These are phyloP conservation scores for Hirudo medicinalis DNA, from an alignment of 1,140 invertebrate genomes.

Conservation along the genomic window DNA sequence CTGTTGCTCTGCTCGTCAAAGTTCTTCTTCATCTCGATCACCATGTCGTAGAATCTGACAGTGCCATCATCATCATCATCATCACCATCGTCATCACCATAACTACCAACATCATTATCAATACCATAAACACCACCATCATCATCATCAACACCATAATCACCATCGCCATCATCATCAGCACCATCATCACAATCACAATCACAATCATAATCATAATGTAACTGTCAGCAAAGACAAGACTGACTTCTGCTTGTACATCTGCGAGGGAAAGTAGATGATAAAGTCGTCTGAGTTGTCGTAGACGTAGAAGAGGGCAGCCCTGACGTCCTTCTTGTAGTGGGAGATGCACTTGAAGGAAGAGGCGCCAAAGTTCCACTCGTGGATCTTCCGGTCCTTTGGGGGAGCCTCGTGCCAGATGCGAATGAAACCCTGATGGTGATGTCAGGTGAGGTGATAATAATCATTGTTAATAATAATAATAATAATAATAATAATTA, in stretches of 20 bases:
- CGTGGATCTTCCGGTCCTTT: conserved; percentile 53
- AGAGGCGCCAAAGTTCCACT: conserved; percentile 80
- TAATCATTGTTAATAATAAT: too few species aligned
- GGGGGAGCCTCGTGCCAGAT: conserved; percentile 16
- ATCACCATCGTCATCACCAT: too few species aligned
- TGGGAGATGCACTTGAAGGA: conserved; percentile 77
- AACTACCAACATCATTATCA: too few species aligned
- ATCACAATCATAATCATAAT: background rate
- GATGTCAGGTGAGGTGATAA: background rate
- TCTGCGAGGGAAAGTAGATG: conserved; percentile 83
- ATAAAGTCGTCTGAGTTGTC: conserved; percentile 92
- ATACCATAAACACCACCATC: too few species aligned
- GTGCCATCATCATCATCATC: too few species aligned
- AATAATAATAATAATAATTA: too few species aligned
- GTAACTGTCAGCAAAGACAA: background rate
- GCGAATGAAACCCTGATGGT: background rate
- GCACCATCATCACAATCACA: background rate
- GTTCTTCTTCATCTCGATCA: conserved; percentile 23
- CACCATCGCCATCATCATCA: too few species aligned
- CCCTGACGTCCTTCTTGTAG: conserved; percentile 87
- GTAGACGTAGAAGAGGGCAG: conserved; percentile 90
- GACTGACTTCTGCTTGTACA: conserved; percentile 58
- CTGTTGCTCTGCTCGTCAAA: conserved; percentile 13
- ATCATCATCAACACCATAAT: too few species aligned
- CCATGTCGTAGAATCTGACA: conserved; percentile 22